A percentile compares a stretch with the other conserved stretches of the same genome.
Evolutionary conservation across 2,113 vertebrate genomes (phyloP).

Genomic region (Gopherus evgoodei): DNA sequence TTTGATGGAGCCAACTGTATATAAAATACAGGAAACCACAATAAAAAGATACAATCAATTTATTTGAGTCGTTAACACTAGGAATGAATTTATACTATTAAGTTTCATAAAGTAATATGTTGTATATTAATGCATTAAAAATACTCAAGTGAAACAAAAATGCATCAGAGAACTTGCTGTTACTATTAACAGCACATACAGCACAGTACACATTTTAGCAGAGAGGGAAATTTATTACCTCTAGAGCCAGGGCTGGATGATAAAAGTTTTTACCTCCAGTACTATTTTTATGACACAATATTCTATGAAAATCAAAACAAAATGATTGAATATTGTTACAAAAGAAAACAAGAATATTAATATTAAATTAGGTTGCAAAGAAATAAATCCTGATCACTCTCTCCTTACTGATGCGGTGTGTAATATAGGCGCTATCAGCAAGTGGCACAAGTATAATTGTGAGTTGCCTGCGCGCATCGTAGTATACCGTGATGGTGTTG

Average conservation of each 20-base stretch:
- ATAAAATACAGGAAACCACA: background rate
- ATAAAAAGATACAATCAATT: background rate
- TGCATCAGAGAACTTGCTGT: background rate
- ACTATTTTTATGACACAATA: background rate
- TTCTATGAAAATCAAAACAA: background rate
- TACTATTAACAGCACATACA: background rate
- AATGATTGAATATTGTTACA: background rate
- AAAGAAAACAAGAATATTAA: background rate
- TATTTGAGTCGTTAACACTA: background rate
- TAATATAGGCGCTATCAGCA: slow-evolving; percentile 67
- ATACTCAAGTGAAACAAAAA: background rate
- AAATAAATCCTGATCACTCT: background rate
- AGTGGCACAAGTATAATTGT: slow-evolving; percentile 66
- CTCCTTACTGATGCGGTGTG: background rate
- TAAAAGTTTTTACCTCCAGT: background rate
- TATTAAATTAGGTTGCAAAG: background rate
- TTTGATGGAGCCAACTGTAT: background rate
- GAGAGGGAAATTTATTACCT: background rate
- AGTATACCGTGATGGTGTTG: slow-evolving; percentile 73
- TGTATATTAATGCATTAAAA: background rate
- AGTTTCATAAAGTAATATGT: background rate
- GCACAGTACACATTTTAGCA: background rate
- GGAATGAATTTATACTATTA: background rate
- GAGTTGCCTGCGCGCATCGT: slow-evolving; percentile 60
- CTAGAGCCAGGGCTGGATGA: too few species aligned